Evolutionary conservation across 1,140 invertebrate genomes (phyloP), one percentile per base, ranked within the genome.

Genomic region (Pogonomyrmex californicus): DNA sequence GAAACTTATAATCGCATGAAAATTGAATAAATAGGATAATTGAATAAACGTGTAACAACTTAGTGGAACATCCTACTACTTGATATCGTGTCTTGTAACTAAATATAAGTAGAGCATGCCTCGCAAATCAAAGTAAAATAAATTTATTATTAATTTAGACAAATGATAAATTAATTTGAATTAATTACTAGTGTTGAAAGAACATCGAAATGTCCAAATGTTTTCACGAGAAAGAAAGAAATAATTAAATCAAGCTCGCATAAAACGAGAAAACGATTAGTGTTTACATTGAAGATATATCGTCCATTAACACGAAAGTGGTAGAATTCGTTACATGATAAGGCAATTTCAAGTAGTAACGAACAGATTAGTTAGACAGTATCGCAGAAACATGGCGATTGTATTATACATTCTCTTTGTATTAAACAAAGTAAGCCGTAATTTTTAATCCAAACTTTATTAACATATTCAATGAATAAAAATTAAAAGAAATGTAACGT

Each of bases 1-100:
- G 10, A n/a, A 76, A 60, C 7, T 73, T 36, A 30, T 76, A 76
- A 76, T 76, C 12, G 23, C 33, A 44, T 23, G 12, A 76, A 60
- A 76, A 30, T 23, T 30, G 12, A 38, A 36, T 54, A 71, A 54
- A 58, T 75, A 2, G 2, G 12, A 10, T 75, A 75, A 75, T 41
- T 75, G 23, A 60, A 17, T 58, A 44, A 76, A 41, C 14, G 6
- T 12, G 12, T 30, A 58, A 76, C 54, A 14, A 54, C 4, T 49
- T 10, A 30, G 1, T 36, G 4, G 36, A 5, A n/a, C 9, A 49
- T 49, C 1, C 30, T 54, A n/a, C 4, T n/a, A 60, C 10, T 33
- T 33, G 14, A 6, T 4, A 12, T 60, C 12, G 14, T 41, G 23
- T 60, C 14, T 76, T 12, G 38, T 47, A 14, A 77, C 4, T 5